Base-by-base conservation (phyloP, 2,113 vertebrate genomes). In the Chloroceryle aenea region DNA sequence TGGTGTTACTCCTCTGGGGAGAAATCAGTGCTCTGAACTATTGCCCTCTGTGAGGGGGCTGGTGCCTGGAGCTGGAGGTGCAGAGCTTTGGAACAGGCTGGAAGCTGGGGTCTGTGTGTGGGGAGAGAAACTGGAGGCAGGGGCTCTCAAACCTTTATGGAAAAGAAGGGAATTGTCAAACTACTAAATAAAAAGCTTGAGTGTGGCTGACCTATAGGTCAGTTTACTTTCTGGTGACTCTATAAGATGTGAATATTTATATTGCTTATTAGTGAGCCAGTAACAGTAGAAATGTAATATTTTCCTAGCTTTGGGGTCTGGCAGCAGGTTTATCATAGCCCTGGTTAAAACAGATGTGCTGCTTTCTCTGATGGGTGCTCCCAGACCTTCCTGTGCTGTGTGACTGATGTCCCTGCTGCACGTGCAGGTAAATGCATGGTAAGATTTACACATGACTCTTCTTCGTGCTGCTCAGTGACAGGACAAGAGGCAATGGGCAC, bases 31-130 rank as follows among this genome's bases (percentile, higher is more conserved):
- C 42, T n/a, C 1, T 76, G 78, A 93, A 32, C 66, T 73, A 0
- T 79, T 87, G 7, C 21, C 14, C 27, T 73, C 32, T 0, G 0
- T 55, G n/a, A 48, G n/a, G 25, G 18, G 2, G 7, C 8, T 58
- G 40, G 25, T 50, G 79, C 26, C 36, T 77, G 55, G 36, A 80
- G 36, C n/a, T 80, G 36, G 83, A 86, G 47, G 26, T 83, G 53
- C 40, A 52, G 82, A 76, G 71, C 32, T 85, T 63, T 89, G 66
- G 48, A 79, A 43, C 7, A 19, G 20, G 2, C 53, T 76, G 40
- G 48, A 79, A 89, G 18, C 34, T 68, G 34, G 14, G 9, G 3
- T 85, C 30, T 45, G 4, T 36, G 10, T 43, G 25, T 77, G 47
- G 43, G 29, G 72, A 58, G 79, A 61, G 48, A 48, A 83, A 52